These are phyloP conservation scores for Rhynchonycteris naso DNA, from an alignment of 2,797 vertebrate species.

Conservation along the genomic window DNA sequence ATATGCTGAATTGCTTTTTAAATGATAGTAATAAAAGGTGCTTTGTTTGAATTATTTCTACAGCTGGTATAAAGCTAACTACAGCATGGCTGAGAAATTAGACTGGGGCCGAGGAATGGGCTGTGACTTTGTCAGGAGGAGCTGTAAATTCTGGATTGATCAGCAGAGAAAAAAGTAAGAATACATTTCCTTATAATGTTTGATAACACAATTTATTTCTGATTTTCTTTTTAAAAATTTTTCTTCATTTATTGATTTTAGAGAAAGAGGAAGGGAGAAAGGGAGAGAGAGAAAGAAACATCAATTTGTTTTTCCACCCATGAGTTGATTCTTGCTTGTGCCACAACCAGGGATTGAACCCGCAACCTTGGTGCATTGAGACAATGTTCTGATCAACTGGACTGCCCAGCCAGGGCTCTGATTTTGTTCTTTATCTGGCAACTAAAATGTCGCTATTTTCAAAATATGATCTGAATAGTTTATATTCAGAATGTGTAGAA, in stretches of 20 bases:
- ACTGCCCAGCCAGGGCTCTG: not conserved
- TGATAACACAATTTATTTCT: slow-evolving; percentile 4
- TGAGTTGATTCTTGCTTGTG: no score
- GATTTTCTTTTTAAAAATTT: not conserved
- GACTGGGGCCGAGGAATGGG: slow-evolving; percentile 96
- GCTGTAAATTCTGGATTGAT: slow-evolving; percentile 98
- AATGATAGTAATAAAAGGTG: not conserved
- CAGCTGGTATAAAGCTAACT: slow-evolving; percentile 98
- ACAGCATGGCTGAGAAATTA: slow-evolving; percentile 96
- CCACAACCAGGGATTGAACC: no score
- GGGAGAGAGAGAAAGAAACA: no score
- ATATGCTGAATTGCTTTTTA: not conserved
- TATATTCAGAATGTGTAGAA: not conserved
- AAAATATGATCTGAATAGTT: slow-evolving; percentile 15
- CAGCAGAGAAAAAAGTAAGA: slow-evolving; percentile 91
- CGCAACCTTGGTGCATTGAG: no score
- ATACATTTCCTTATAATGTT: not conserved
- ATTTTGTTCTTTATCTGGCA: slow-evolving; percentile 24
- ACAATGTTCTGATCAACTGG: no score
- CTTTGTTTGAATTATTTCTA: slow-evolving; percentile 70
- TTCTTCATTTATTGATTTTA: no score
- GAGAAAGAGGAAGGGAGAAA: no score
- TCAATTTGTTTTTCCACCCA: no score
- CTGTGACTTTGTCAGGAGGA: slow-evolving; percentile 97
- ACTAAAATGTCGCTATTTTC: slow-evolving; percentile 10